Conservation (phyloP, 2,888 invertebrate genomes). For the Frankliniella intonsa region DNA sequence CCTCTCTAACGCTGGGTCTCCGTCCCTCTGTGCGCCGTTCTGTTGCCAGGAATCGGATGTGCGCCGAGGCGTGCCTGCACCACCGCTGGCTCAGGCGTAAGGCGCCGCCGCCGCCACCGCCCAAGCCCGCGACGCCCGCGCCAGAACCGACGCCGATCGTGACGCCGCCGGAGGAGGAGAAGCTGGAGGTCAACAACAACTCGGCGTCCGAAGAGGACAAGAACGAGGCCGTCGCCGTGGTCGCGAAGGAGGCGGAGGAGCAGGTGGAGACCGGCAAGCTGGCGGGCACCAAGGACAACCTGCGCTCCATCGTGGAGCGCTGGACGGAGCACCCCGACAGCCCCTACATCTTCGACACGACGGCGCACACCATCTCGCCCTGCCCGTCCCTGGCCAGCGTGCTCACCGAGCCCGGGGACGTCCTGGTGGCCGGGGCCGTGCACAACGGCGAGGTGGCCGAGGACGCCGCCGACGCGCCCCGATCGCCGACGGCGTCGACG, state of each 20-base stretch:
- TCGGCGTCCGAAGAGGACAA: slow-evolving; percentile 17
- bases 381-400: slow-evolving; percentile 33
- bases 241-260: slow-evolving; percentile 20
- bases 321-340: slow-evolving; percentile 87
- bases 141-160: slow-evolving; percentile 33
- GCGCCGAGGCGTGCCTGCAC: slow-evolving; percentile 75
- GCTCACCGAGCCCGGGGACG: slow-evolving; percentile 24
- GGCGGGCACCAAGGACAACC: slow-evolving; percentile 65
- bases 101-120: slow-evolving; percentile 44
- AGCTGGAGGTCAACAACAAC: slow-evolving; percentile 29
- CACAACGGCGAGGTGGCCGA: slow-evolving; percentile 33
- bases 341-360: slow-evolving; percentile 73
- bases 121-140: slow-evolving; percentile 41
- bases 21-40: slow-evolving; percentile 57
- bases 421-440: slow-evolving; percentile 28
- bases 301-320: slow-evolving; percentile 76
- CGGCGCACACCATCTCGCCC: slow-evolving; percentile 41
- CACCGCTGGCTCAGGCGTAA: slow-evolving; percentile 79
- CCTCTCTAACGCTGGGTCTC: slow-evolving; percentile 40
- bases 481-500: slow-evolving; percentile 27
- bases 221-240: slow-evolving; percentile 9
- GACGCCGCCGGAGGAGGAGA: background rate
- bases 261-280: slow-evolving; percentile 12
- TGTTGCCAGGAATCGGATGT: slow-evolving; percentile 76
- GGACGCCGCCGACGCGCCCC: slow-evolving; percentile 32